Evolutionary conservation across 2,113 vertebrate species (phyloP).

Genomic region (Lepidothrix coronata): DNA sequence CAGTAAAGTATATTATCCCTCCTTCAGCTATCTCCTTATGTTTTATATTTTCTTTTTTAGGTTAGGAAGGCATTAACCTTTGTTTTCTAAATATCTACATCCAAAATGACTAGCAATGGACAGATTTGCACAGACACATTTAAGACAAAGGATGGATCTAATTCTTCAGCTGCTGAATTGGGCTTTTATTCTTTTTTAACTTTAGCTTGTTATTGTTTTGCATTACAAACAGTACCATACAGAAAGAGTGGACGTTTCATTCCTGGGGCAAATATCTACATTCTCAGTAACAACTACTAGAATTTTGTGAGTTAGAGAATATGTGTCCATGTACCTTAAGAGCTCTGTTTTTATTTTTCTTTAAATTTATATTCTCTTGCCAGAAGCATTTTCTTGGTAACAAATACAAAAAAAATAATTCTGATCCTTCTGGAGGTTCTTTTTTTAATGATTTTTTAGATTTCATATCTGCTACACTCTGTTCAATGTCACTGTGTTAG

Average conservation of each 20-base stretch:
- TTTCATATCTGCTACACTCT: constrained; percentile 69
- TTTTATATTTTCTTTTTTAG: neutral
- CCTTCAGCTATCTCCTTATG: neutral
- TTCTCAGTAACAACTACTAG: neutral
- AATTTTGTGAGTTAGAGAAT: neutral
- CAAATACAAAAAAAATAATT: constrained; percentile 52
- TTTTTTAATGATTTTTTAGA: neutral
- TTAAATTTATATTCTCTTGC: neutral
- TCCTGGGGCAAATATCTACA: neutral
- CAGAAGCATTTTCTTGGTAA: constrained; percentile 39
- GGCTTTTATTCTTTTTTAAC: neutral
- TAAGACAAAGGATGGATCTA: neutral
- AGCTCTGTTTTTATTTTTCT: neutral
- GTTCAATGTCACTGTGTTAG: constrained; percentile 71
- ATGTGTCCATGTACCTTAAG: neutral
- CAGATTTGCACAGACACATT: neutral
- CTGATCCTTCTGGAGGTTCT: neutral
- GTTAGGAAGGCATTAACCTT: neutral
- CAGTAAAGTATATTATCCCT: neutral
- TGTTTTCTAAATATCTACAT: neutral
- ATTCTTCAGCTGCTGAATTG: neutral
- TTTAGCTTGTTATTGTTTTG: neutral
- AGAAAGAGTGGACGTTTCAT: neutral
- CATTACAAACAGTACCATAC: neutral
- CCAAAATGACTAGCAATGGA: neutral